Percentiles rank a stretch among this genome's conserved stretches.
These are phyloP conservation scores for Pentalonia nigronervosa DNA, from an alignment of 1,140 invertebrate genomes.

Conservation along the genomic window DNA sequence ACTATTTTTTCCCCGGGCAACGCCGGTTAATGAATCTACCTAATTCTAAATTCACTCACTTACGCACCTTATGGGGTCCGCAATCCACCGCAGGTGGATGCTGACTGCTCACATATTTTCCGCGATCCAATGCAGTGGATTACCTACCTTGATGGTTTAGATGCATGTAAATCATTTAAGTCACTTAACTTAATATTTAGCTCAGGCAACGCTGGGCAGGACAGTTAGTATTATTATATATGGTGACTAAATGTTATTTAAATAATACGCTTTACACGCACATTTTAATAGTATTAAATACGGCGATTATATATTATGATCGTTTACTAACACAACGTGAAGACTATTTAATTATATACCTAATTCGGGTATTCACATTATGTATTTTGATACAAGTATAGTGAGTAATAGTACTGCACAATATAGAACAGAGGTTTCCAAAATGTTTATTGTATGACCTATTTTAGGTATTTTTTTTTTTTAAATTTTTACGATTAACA, in stretches of 20 bases:
- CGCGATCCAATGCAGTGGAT: no score
- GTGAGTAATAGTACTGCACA: not conserved
- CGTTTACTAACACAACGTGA: not conserved
- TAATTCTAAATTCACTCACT: no score
- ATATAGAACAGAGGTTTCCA: not conserved
- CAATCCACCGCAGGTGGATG: no score
- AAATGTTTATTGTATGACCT: not conserved
- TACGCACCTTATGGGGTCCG: no score
- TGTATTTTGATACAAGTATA: not conserved
- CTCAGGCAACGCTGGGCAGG: no score
- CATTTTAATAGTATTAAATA: not conserved
- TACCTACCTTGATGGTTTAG: no score
- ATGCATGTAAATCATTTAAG: no score
- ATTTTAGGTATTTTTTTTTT: not conserved
- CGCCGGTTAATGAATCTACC: no score
- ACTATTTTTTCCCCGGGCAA: no score
- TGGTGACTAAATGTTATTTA: not conserved
- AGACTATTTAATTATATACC: not conserved
- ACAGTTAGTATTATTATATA: no score
- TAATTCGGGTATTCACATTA: not conserved
- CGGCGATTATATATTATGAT: not conserved
- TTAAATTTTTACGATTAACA: not conserved
- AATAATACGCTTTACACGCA: not conserved
- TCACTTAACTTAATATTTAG: no score
- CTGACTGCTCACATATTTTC: no score